phyloP scores from a whole-genome alignment of 37 sponge, comb jelly and placozoan species.

The Geodia barretti region DNA sequence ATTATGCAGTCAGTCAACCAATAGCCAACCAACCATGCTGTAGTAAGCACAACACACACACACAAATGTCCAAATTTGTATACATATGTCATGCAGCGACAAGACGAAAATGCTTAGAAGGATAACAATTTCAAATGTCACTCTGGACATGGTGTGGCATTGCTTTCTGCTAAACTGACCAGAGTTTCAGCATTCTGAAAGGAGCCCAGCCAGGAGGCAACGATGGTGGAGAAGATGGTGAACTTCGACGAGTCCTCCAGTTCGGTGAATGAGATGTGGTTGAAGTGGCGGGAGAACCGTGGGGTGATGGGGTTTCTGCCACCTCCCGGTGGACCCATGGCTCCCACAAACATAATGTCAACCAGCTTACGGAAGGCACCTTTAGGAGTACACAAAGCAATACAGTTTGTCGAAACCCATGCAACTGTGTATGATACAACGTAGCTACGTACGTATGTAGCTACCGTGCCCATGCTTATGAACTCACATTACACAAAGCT shows the following conservation, averaged over 20 bases:
- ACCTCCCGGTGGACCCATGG: conserved; percentile 99
- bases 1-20: too few species aligned
- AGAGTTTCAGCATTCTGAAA: conserved; percentile 51
- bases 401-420: background rate
- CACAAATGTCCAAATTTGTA: too few species aligned
- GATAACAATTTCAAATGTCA: too few species aligned
- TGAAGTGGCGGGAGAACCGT: conserved; percentile 89
- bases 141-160: too few species aligned
- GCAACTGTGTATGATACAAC: background rate
- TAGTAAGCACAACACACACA: too few species aligned
- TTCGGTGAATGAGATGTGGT: conserved; percentile 93
- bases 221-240: conserved; percentile 88
- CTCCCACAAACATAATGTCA: conserved; percentile 94
- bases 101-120: too few species aligned
- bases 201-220: conserved; percentile 76
- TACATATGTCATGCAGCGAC: too few species aligned
- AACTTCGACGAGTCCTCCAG: conserved; percentile 89
- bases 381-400: background rate
- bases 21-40: too few species aligned
- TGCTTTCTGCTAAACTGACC: too few species aligned
- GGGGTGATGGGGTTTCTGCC: conserved; percentile 93
- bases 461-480: background rate
- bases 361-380: conserved; percentile 91
- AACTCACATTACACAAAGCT: background rate
- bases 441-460: background rate